Evolutionary conservation across 1,140 invertebrate genomes (phyloP), one percentile per base, ranked within the genome.

Genomic region (Rhagoletis pomonella): DNA sequence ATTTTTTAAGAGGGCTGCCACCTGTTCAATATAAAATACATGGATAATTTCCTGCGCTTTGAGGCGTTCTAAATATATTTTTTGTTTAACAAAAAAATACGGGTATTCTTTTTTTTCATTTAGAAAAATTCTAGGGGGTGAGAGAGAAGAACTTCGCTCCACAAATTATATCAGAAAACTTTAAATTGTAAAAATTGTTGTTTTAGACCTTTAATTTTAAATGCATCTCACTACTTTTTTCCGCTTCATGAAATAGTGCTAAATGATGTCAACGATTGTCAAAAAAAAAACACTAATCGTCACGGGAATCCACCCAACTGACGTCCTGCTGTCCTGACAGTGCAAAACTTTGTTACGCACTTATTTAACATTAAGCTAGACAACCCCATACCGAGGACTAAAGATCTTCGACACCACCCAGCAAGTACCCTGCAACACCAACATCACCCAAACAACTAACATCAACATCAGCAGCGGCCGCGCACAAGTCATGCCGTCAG

Each of bases 341-440:
- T 81, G 50, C 73, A 64, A 88, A 87, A 84, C 44, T 73, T 73
- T 86, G 39, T 73, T 65, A 87, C 62, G 64, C 85, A 86, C 85
- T 64, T 65, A n/a, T n/a, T n/a, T n/a, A 47, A 86, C 85, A 55
- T 42, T 2, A 19, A 86, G 3, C 1, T 19, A 87, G 1, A 5
- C 50, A 81, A 81, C 73, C 73, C 73, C 73, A 17, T 47, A 55
- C 17, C 44, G 47, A 50, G 9, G 17, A 9, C 89, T 88, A 88
- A 50, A 67, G 47, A 81, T n/a, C 60, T 47, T 73, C 69, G 50
- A 55, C 60, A 50, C 64, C 86, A 85, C 62, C 67, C 64, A 85
- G 89, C 86, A 89, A 89, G 86, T 89, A 89, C 89, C 89, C 89
- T 90, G 90, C 90, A 90, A 91, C 90, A 87, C 90, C 88, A 89